Evolutionary conservation across 2,797 vertebrate genomes (phyloP).

Genomic region (Aldrovandia affinis): DNA sequence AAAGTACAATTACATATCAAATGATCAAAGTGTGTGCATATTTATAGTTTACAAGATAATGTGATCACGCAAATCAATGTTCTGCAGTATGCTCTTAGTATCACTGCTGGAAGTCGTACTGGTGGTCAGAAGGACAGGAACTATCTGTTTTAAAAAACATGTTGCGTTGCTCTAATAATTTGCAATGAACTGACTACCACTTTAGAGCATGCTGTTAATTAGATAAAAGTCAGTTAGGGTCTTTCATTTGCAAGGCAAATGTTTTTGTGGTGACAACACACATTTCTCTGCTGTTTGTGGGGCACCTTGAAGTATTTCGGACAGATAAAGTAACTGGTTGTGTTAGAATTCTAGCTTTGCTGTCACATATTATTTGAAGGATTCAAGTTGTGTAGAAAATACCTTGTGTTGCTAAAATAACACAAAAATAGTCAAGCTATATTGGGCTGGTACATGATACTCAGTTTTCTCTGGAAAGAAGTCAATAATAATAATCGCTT

Average conservation of each 20-base stretch:
- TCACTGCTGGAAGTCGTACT: background rate
- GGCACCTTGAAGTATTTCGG: background rate
- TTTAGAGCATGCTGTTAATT: background rate
- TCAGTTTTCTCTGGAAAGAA: conserved; percentile 3
- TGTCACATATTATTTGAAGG: background rate
- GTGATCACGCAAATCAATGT: background rate
- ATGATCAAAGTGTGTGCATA: background rate
- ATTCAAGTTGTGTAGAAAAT: background rate
- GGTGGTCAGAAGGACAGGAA: background rate
- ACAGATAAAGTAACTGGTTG: background rate
- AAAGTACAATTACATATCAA: background rate
- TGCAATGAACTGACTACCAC: background rate
- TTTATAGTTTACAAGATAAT: background rate
- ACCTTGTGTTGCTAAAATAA: background rate
- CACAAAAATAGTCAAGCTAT: background rate
- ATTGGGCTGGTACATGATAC: background rate
- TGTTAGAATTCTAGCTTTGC: background rate
- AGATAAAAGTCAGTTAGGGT: background rate
- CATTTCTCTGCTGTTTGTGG: background rate
- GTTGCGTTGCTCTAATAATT: background rate
- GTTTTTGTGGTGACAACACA: background rate
- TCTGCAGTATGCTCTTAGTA: background rate
- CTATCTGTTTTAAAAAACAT: background rate
- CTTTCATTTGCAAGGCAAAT: conserved; percentile 8
- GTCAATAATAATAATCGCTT: background rate